These are phyloP conservation scores for Amblyopsis rosae DNA, from an alignment of 2,113 vertebrate species.

Conservation along the genomic window DNA sequence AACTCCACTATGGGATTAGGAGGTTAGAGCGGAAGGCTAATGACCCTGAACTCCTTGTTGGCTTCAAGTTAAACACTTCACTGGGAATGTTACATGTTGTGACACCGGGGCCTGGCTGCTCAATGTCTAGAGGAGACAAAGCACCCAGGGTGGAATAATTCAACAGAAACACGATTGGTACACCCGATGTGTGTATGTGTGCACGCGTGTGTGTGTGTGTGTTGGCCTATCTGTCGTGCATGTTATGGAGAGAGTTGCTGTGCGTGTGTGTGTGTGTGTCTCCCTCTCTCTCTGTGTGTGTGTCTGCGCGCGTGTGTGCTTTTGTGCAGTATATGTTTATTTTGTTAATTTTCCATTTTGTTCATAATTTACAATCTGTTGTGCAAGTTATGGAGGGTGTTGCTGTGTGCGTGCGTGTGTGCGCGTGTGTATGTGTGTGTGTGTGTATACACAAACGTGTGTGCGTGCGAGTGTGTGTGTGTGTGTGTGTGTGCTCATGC, in stretches of 20 bases:
- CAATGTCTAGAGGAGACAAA: constrained; percentile 66
- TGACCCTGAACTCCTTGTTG: constrained; percentile 27
- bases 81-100: constrained; percentile 57
- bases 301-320: not conserved
- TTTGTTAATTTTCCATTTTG: too few relatives aligned
- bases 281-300: not conserved
- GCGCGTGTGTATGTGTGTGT: not conserved
- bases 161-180: constrained; percentile 52
- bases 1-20: constrained; percentile 32
- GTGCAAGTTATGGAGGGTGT: too few relatives aligned
- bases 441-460: too few relatives aligned
- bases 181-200: constrained; percentile 26
- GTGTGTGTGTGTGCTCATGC: not conserved
- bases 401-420: constrained; percentile 29
- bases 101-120: constrained; percentile 48
- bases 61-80: constrained; percentile 25
- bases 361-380: not conserved
- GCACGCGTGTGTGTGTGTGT: constrained; percentile 5
- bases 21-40: constrained; percentile 37
- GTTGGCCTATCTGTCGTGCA: not conserved
- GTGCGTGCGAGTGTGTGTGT: not conserved
- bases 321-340: not conserved
- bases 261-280: constrained; percentile 9
- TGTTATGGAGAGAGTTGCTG: not conserved
- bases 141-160: constrained; percentile 64